Evolutionary conservation across 2,113 vertebrate genomes (phyloP).

Genomic region (Peromyscus californicus): DNA sequence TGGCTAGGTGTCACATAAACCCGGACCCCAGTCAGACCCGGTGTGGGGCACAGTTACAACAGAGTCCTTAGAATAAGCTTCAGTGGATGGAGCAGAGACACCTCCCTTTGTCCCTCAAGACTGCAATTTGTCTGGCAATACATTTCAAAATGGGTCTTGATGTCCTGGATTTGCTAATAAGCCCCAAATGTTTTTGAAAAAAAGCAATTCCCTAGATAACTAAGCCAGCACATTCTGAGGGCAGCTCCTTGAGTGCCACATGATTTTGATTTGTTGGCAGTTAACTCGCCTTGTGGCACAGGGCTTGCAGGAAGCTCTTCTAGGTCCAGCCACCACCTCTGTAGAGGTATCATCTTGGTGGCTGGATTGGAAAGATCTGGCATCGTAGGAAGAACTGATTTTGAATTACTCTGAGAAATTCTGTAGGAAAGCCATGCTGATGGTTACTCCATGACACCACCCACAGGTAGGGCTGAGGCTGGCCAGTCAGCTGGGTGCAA

Average conservation of each 20-base stretch:
- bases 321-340: constrained; percentile 1
- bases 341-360: constrained; percentile 45
- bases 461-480: neutral
- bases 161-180: constrained; percentile 66
- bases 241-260: constrained; percentile 30
- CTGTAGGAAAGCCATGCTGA: neutral
- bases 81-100: constrained; percentile 24
- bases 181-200: constrained; percentile 70
- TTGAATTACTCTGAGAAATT: constrained; percentile 10
- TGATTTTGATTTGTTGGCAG: constrained; percentile 69
- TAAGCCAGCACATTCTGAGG: neutral
- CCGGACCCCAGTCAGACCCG: neutral
- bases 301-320: constrained; percentile 33
- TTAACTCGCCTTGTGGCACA: constrained; percentile 44
- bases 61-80: constrained; percentile 52
- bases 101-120: constrained; percentile 47
- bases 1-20: constrained; percentile 54
- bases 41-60: constrained; percentile 44
- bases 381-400: neutral
- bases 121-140: constrained; percentile 53
- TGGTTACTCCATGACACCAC: neutral
- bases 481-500: neutral
- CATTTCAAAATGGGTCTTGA: constrained; percentile 66
- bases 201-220: constrained; percentile 58
- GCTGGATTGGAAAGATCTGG: constrained; percentile 20